phyloP scores from a whole-genome alignment of 2,113 vertebrate genomes.

The Macrotus californicus region DNA sequence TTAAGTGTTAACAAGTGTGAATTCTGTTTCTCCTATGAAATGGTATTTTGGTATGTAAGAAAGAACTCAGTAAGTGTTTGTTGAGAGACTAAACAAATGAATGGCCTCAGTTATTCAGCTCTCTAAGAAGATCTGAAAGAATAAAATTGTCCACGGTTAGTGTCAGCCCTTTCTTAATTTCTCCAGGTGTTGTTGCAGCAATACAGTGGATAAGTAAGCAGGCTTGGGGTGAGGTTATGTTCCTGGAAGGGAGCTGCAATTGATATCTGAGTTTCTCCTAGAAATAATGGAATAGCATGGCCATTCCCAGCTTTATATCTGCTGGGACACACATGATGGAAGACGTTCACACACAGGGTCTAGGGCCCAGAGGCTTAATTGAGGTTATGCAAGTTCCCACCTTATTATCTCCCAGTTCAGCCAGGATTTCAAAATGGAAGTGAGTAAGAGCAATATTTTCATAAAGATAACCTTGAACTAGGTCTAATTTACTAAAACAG shows the following conservation, averaged over 20 bases:
- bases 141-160: neutral
- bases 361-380: neutral
- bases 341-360: neutral
- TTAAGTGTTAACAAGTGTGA: neutral
- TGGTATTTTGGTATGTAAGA: neutral
- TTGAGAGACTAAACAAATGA: slow-evolving; percentile 27
- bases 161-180: neutral
- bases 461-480: neutral
- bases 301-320: neutral
- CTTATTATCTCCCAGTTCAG: neutral
- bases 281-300: neutral
- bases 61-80: neutral
- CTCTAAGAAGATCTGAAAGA: neutral
- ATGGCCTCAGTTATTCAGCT: neutral
- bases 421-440: neutral
- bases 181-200: neutral
- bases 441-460: neutral
- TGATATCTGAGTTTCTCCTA: neutral
- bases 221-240: neutral
- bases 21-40: neutral
- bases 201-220: neutral
- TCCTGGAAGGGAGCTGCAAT: neutral
- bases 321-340: neutral
- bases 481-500: neutral
- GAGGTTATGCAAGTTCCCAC: neutral